Base-by-base conservation (phyloP, 2,113 vertebrate species). In the Herpetotheres cachinnans region DNA sequence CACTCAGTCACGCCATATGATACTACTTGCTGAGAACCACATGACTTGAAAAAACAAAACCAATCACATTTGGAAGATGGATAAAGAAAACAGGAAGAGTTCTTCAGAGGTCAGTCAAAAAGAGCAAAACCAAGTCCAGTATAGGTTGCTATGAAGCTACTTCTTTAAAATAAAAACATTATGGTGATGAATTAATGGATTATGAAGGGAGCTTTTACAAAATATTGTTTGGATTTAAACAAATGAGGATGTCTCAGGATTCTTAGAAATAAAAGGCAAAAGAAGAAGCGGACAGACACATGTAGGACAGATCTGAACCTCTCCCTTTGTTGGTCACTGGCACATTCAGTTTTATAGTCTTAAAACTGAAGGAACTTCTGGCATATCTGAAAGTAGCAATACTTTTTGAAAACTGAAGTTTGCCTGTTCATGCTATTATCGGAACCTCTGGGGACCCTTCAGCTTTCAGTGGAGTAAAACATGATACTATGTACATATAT, bases 101-200 rank as follows among this genome's bases (percentile, higher is more conserved):
- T 97, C 97, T 98, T 97, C 87, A 0, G 83, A 97, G 98, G 97
- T 98, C 98, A 98, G 97, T 97, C 83, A 97, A 93, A 97, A 97
- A n/a, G 36, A 55, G 55, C 25, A 94, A 95, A 92, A 79, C 69
- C 65, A 86, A 87, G 40, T 36, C 77, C 34, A 80, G 36, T 12
- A 87, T 9, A 91, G 78, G 87, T 40, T 85, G 50, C 56, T 85
- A 38, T 38, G 46, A 86, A 82, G 58, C 38, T 73, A 77, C 21
- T 77, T 88, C n/a, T 87, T 52, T 34, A 70, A 84, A 81, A 86
- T 16, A 62, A 95, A 84, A 91, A 66, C 24, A 19, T 44, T n/a
- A 89, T 44, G 78, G 42, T 36, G 72, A 73, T 52, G 62, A 70
- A 55, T 71, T 25, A 52, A 90, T 78, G 76, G 67, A 91, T 88